Evolutionary conservation across 1,140 invertebrate genomes (phyloP).

Genomic region (Gerris buenoi): DNA sequence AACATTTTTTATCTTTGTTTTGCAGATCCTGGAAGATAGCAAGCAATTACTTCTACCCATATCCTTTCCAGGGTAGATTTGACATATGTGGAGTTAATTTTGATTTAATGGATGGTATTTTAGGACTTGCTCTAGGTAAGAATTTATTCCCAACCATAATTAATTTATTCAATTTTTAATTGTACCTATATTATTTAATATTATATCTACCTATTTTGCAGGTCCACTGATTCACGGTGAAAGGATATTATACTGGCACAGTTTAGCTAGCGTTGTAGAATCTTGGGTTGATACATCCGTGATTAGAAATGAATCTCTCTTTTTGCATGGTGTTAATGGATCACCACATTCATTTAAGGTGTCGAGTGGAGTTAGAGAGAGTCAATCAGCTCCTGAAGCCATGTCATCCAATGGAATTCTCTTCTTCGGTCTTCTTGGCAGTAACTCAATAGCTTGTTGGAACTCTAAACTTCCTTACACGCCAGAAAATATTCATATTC

Average conservation of each 20-base stretch:
- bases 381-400: conserved; percentile 28
- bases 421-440: no score
- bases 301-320: conserved; percentile 30
- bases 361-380: conserved; percentile 14
- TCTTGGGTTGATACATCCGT: conserved; percentile 45
- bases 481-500: conserved; percentile 11
- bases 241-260: conserved; percentile 54
- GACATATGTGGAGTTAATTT: conserved; percentile 49
- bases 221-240: no score
- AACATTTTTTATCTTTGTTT: no score
- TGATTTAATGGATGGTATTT: conserved; percentile 55
- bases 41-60: conserved; percentile 53
- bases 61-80: conserved; percentile 47
- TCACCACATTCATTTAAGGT: conserved; percentile 16
- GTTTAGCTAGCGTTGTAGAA: conserved; percentile 51
- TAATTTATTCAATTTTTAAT: background rate
- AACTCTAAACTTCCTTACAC: conserved; percentile 21
- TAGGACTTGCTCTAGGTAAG: conserved; percentile 45
- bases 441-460: conserved; percentile 30
- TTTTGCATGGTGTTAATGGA: no score
- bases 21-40: conserved; percentile 51
- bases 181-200: no score
- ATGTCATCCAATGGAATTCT: conserved; percentile 25
- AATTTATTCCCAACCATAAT: no score
- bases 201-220: conserved; percentile 3